Percentiles rank a stretch among this genome's conserved stretches.
Conservation (phyloP, 1,140 invertebrate species). For the Orchesella cincta region DNA sequence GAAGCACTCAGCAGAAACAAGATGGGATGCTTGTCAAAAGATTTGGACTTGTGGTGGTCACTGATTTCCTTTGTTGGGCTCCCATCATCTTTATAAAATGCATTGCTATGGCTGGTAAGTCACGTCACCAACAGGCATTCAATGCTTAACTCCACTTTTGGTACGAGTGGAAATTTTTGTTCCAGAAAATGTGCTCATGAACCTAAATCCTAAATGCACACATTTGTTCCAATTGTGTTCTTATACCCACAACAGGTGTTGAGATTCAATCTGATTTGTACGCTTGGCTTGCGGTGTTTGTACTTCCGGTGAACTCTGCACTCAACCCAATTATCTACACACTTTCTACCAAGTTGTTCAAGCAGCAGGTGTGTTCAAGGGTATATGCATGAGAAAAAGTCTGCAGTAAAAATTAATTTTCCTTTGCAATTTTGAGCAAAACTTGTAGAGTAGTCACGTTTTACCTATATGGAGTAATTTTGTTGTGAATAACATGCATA, state of each 20-base stretch:
- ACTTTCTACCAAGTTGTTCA: slow-evolving; percentile 64
- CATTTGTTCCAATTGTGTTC: neutral
- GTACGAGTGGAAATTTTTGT: neutral
- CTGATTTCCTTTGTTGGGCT: slow-evolving; percentile 68
- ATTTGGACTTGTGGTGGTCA: slow-evolving; percentile 62
- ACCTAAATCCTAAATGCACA: slow-evolving; percentile 31
- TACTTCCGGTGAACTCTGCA: slow-evolving; percentile 71
- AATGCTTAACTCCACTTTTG: too few relatives aligned
- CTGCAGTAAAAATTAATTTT: too few relatives aligned
- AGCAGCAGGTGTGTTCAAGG: slow-evolving; percentile 59
- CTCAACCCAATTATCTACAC: slow-evolving; percentile 73
- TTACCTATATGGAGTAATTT: neutral
- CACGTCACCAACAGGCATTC: too few relatives aligned
- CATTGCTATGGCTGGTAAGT: slow-evolving; percentile 61
- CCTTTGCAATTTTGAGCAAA: too few relatives aligned
- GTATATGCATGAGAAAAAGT: too few relatives aligned
- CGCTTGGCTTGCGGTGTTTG: slow-evolving; percentile 69
- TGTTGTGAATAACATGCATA: too few relatives aligned
- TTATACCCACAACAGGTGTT: slow-evolving; percentile 54
- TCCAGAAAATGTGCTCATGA: neutral
- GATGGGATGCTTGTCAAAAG: slow-evolving; percentile 62
- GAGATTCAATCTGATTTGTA: slow-evolving; percentile 61
- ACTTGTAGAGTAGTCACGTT: too few relatives aligned
- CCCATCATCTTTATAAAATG: slow-evolving; percentile 66
- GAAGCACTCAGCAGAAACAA: slow-evolving; percentile 56